phyloP scores from a whole-genome alignment of 2,113 vertebrate genomes.

The Donacobius atricapilla region DNA sequence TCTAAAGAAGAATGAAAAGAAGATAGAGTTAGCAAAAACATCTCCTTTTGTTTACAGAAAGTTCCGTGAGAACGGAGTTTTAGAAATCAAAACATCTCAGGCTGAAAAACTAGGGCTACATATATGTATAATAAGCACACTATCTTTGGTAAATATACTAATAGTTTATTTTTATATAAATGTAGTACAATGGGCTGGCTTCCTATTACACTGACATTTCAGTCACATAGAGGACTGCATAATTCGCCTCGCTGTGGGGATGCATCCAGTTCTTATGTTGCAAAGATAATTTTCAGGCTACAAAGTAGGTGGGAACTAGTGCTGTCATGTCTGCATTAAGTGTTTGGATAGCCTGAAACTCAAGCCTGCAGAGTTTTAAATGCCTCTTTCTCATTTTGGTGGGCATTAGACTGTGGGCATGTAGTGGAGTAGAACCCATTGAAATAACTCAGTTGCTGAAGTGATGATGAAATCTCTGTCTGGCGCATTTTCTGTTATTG shows the following conservation, averaged over 20 bases:
- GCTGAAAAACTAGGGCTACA: too few relatives aligned
- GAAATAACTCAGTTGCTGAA: background rate
- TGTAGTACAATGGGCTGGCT: background rate
- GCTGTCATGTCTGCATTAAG: background rate
- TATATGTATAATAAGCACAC: background rate
- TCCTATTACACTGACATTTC: background rate
- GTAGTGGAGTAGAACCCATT: background rate
- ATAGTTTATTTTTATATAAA: background rate
- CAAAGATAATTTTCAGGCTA: background rate
- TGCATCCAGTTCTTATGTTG: background rate
- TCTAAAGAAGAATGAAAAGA: too few relatives aligned
- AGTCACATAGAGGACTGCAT: background rate
- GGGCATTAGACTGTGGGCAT: background rate
- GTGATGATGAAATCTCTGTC: background rate
- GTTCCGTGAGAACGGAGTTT: too few relatives aligned
- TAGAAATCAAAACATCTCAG: too few relatives aligned
- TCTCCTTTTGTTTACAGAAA: too few relatives aligned
- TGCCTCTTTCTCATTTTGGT: background rate
- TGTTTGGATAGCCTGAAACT: background rate
- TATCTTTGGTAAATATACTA: background rate
- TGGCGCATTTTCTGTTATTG: background rate
- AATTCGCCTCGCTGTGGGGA: background rate
- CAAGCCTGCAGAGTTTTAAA: background rate
- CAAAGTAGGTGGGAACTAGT: background rate
- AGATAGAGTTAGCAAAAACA: too few relatives aligned